Percentiles rank a stretch among this genome's conserved stretches.
These are phyloP conservation scores for Nemurella pictetii DNA, from an alignment of 2,888 invertebrate species.

Conservation along the genomic window DNA sequence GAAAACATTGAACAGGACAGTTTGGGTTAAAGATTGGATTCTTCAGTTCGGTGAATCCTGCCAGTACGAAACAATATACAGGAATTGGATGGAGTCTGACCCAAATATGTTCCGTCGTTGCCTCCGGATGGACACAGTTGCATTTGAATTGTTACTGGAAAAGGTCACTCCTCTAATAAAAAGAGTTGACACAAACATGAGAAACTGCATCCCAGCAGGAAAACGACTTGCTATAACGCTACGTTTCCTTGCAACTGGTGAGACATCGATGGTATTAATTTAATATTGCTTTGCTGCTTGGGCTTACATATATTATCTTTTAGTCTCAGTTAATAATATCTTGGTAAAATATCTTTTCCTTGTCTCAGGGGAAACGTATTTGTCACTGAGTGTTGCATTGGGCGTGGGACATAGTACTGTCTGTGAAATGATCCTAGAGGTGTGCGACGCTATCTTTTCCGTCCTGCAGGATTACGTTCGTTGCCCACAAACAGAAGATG, in stretches of 20 bases:
- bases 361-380: background rate
- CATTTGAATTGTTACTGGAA: background rate
- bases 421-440: background rate
- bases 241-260: background rate
- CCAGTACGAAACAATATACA: background rate
- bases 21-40: too few species aligned
- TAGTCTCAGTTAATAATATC: background rate
- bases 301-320: background rate
- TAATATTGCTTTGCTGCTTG: too few species aligned
- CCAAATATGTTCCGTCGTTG: background rate
- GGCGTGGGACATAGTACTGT: conserved; percentile 18
- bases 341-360: background rate
- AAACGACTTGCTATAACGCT: background rate
- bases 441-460: background rate
- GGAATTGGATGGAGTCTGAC: background rate
- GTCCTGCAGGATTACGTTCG: background rate
- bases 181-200: background rate
- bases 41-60: too few species aligned
- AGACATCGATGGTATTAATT: too few species aligned
- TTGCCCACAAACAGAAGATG: background rate
- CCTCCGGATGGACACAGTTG: background rate
- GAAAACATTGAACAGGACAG: too few species aligned
- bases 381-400: background rate
- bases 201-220: background rate
- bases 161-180: background rate